Base-by-base conservation (phyloP, 1,140 invertebrate genomes). In the Cepaea nemoralis region DNA sequence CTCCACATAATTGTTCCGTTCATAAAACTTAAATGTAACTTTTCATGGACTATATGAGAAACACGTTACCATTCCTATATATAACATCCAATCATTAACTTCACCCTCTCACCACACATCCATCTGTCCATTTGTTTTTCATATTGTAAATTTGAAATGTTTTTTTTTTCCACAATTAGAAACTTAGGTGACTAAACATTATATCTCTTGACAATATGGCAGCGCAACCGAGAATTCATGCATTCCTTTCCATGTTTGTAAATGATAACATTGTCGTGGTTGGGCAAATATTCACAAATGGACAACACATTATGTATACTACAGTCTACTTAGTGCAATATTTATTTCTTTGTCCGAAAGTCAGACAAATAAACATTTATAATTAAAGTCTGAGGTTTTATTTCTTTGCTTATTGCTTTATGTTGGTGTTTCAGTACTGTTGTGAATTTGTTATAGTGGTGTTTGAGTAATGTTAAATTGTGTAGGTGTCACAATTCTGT, bases 281-380 rank as follows among this genome's bases (percentile, higher is more conserved):
- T 19, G 12, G 12, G 19, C 6, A 27, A 69, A n/a, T n/a, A n/a
- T n/a, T n/a, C n/a, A 39, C 19, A 69, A 39, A 14, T 40, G 14
- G 8, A 70, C n/a, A 40, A 70, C 69, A 70, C 69, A 16, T 40
- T 48, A 74, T 63, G 59, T 63, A 63, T 22, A 55, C 50, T 63
- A 63, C 59, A 45, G 22, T 3, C 71, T 74, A 74, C 42, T 74
- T 74, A 74, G 71, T 74, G 71, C 71, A 74, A 74, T 74, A 74
- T 74, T 74, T 42, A 74, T 74, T 74, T 74, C 71, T 24, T 27
- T 74, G 27, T 63, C 59, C n/a, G 59, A 63, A 27, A 63, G n/a
- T 48, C 70, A n/a, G 40, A 74, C 31, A 70, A 48, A 42, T 42
- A 74, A 74, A 24, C 31, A 12, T 74, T 74, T 74, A 74, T 74